Conservation (phyloP, 2,888 invertebrate genomes). For the Apotomis capreana region DNA sequence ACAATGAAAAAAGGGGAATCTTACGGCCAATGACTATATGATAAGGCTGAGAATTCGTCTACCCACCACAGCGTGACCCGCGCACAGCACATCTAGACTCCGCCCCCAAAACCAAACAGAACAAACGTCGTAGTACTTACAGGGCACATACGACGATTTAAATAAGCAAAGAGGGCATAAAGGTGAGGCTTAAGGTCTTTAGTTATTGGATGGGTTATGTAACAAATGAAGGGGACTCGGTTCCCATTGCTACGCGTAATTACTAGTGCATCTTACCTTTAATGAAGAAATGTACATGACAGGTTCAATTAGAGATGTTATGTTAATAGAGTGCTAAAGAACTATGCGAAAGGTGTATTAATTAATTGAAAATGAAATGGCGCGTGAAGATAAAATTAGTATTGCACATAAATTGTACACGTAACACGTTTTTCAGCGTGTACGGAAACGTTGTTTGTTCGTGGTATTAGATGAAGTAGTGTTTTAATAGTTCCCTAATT, state of each 20-base stretch:
- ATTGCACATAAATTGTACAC: neutral
- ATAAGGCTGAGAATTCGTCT: constrained; percentile 64
- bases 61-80: constrained; percentile 59
- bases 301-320: constrained; percentile 30
- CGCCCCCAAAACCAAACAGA: constrained; percentile 1
- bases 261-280: constrained; percentile 50
- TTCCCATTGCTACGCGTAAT: constrained; percentile 60
- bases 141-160: neutral
- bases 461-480: too few relatives aligned
- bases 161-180: constrained; percentile 40
- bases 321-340: constrained; percentile 22
- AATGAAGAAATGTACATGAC: constrained; percentile 32
- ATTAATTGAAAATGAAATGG: constrained; percentile 16
- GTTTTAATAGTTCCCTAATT: too few relatives aligned
- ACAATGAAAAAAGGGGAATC: constrained; percentile 76
- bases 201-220: constrained; percentile 48
- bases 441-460: neutral
- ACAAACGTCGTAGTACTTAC: neutral
- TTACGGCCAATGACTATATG: constrained; percentile 65
- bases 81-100: constrained; percentile 28
- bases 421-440: neutral
- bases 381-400: constrained; percentile 13
- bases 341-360: constrained; percentile 26
- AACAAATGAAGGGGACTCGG: constrained; percentile 58
- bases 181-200: constrained; percentile 52